phyloP scores from a whole-genome alignment of 2,888 invertebrate species.

The Prostheceraeus crozeri region DNA sequence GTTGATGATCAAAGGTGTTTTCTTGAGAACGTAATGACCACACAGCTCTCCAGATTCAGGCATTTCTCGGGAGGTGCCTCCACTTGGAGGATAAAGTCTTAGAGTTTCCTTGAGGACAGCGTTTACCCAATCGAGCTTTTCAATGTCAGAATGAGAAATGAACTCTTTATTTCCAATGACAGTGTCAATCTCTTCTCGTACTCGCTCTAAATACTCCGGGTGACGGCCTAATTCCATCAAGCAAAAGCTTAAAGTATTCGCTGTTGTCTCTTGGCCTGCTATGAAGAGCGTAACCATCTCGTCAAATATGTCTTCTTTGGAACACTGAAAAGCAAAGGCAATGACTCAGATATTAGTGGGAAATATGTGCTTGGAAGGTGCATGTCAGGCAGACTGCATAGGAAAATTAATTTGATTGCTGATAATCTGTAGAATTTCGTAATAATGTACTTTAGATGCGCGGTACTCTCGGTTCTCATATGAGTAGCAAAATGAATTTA shows the following conservation, averaged over 20 bases:
- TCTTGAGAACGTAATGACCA: conserved; percentile 5
- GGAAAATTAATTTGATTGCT: too few relatives aligned
- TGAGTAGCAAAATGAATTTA: too few relatives aligned
- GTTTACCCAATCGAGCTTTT: conserved; percentile 35
- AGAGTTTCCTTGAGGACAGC: conserved; percentile 39
- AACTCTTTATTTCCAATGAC: conserved; percentile 31
- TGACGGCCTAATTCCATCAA: conserved; percentile 40
- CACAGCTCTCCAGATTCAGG: conserved; percentile 31
- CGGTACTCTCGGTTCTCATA: too few relatives aligned
- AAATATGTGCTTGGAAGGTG: too few relatives aligned
- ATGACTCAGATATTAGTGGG: too few relatives aligned
- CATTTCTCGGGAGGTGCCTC: conserved; percentile 36
- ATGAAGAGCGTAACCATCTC: conserved; percentile 41
- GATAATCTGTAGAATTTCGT: too few relatives aligned
- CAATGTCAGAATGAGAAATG: conserved; percentile 36
- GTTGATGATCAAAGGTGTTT: conserved; percentile 27
- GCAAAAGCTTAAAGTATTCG: conserved; percentile 39
- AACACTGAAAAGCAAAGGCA: too few relatives aligned
- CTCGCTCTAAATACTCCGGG: conserved; percentile 35
- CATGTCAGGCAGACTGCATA: too few relatives aligned
- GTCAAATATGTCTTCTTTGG: conserved; percentile 38
- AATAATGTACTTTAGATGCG: too few relatives aligned
- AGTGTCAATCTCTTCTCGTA: conserved; percentile 39
- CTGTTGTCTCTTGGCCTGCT: conserved; percentile 42
- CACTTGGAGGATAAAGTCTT: conserved; percentile 39